Evolutionary conservation across 1,140 invertebrate genomes (phyloP), one percentile per base, ranked within the genome.

Genomic region (Hesperophylax magnus): DNA sequence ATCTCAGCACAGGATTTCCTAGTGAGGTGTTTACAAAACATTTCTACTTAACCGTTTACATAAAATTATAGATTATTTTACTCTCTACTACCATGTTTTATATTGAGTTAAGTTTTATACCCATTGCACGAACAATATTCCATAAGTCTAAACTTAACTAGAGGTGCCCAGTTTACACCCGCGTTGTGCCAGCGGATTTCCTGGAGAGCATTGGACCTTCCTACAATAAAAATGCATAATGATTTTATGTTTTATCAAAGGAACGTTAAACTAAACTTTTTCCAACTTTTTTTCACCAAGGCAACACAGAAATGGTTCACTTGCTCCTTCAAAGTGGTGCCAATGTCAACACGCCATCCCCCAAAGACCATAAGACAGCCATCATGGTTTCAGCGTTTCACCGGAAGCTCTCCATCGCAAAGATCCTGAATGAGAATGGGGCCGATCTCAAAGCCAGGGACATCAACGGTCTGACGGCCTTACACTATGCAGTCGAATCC

Each of bases 401-500:
- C 18, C 9, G 31, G 20, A 71, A 60, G 22, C 27, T 74, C 2
- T n/a, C 63, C n/a, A 56, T 71, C 27, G 69, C 58, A 6, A 31
- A 58, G 53, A 22, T 76, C 7, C n/a, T 72, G 18, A 3, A 24
- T n/a, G 15, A n/a, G 61, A 15, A 58, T 9, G 71, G 71, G 3
- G 71, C 71, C 18, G 22, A 58, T 58, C 22, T 75, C 52, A 75
- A 75, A 63, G 87, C 81, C 14, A 84, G 84, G 1, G 90, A 90
- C 75, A 79, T 86, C 3, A 90, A 89, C 76, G 86, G 85, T 0
- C 85, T 91, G 0, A 88, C 87, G 15, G 83, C 88, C 3, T 85
- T 91, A 65, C 91, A 92, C 85, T 89, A 89, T 81, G 91, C 91
- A 5, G 90, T 90, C 1, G 90, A 91, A 85, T 89, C 90, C 0